Evolutionary conservation across 2,888 invertebrate species (phyloP).

Genomic region (Drosophila hamatofila): DNA sequence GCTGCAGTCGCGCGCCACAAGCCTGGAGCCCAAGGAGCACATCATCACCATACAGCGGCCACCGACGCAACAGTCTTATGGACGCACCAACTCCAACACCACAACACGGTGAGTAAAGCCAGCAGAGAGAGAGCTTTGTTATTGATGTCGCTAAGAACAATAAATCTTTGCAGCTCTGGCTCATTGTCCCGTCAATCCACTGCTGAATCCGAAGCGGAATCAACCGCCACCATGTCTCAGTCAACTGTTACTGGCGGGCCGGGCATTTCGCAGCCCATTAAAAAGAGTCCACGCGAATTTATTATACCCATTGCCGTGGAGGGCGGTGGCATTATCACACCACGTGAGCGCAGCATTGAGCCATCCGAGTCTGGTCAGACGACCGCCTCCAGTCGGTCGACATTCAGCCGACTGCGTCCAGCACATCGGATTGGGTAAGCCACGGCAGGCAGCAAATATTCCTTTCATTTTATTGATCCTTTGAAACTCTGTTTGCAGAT

Average conservation of each 20-base stretch:
- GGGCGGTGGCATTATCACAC: constrained; percentile 91
- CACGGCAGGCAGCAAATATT: background rate
- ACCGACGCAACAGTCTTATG: constrained; percentile 80
- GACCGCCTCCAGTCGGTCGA: constrained; percentile 86
- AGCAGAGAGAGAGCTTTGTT: no score
- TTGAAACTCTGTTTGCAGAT: constrained; percentile 84
- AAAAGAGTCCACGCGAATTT: constrained; percentile 95
- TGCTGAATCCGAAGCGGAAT: constrained; percentile 90
- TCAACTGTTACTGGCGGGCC: constrained; percentile 86
- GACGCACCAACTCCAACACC: constrained; percentile 83
- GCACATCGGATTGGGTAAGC: constrained; percentile 88
- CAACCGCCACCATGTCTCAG: constrained; percentile 86
- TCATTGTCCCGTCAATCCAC: constrained; percentile 87
- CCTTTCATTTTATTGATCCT: background rate
- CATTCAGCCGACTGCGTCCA: constrained; percentile 80
- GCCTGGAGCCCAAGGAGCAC: constrained; percentile 88
- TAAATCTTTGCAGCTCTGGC: constrained; percentile 71
- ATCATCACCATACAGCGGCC: constrained; percentile 89
- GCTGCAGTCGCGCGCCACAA: constrained; percentile 86
- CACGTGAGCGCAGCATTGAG: constrained; percentile 90
- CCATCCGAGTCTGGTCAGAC: constrained; percentile 89
- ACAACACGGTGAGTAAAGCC: constrained; percentile 79
- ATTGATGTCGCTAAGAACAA: background rate
- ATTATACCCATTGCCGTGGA: constrained; percentile 97
- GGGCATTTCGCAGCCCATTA: constrained; percentile 89